Percentiles rank a stretch among this genome's conserved stretches.
Conservation (phyloP, 2,113 vertebrate species). For the Octodon degus region DNA sequence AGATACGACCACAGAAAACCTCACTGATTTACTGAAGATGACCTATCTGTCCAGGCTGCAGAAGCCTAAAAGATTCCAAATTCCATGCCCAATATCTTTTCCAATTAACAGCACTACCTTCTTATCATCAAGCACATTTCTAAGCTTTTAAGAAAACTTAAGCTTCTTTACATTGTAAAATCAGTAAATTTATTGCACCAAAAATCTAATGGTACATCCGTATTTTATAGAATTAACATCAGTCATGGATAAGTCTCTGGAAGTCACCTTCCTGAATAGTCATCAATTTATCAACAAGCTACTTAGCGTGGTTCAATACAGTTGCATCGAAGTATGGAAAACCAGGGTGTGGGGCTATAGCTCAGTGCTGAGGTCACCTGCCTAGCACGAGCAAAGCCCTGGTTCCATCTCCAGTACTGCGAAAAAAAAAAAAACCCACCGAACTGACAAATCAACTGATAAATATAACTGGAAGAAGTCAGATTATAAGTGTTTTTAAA, state of each 20-base stretch:
- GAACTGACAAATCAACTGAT: not conserved
- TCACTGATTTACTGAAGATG: slow-evolving; percentile 58
- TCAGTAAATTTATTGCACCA: not conserved
- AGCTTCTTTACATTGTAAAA: slow-evolving; percentile 41
- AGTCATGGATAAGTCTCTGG: not conserved
- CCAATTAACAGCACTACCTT: slow-evolving; percentile 1
- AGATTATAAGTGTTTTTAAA: slow-evolving; percentile 1
- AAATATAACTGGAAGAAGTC: slow-evolving; percentile 21
- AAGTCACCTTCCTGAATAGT: not conserved
- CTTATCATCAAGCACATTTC: slow-evolving; percentile 53
- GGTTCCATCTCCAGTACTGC: not conserved
- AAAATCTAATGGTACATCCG: not conserved
- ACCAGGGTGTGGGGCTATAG: not conserved
- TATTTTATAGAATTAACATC: slow-evolving; percentile 40
- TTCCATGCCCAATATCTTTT: not conserved
- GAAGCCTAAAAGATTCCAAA: not conserved
- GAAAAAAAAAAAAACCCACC: not conserved
- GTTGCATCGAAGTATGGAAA: not conserved
- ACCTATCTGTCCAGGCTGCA: slow-evolving; percentile 32
- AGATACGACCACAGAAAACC: slow-evolving; percentile 39
- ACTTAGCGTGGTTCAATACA: slow-evolving; percentile 16
- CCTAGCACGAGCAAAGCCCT: not conserved
- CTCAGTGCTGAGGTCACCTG: not conserved
- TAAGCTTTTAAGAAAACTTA: slow-evolving; percentile 40
- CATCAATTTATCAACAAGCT: not conserved